Evolutionary conservation across 2,113 vertebrate genomes (phyloP), one percentile per base, ranked within the genome.

Genomic region (Amia ocellicauda): DNA sequence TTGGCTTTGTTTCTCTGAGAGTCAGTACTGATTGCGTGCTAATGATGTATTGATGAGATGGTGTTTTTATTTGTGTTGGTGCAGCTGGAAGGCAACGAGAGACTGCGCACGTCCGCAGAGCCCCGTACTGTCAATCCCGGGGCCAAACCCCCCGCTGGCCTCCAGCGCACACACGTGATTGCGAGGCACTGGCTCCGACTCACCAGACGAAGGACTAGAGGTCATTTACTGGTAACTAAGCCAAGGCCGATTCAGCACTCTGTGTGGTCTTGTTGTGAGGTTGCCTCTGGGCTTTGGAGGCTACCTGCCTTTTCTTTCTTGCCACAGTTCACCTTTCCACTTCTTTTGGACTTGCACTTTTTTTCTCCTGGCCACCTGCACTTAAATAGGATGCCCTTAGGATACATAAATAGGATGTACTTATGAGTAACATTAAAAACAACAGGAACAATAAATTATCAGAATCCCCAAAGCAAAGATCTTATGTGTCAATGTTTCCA

Each of bases 121-220:
- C 26, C 31, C 31, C 31, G 31, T 36, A 7, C 31, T 11, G 2
- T 11, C 31, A 36, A 36, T 7, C 61, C 69, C 57, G 73, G 75
- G 63, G 74, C 83, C 70, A 67, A 75, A 73, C 73, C 76, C 72
- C 79, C 77, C 73, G 74, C 81, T 73, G 80, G 85, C 71, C 36
- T 79, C 63, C 86, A 87, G 71, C 84, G 84, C 72, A 89, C 87
- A 85, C 87, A 89, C 74, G 79, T 78, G 76, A 80, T 90, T 72
- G 87, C 86, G 49, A 83, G 80, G 61, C 89, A 87, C 79, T 88
- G 86, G 89, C 86, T 90, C 62, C 83, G 81, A 71, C 77, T 85
- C 80, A 85, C 87, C 67, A 87, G 86, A 69, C 60, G 80, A 74
- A 84, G 83, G 80, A 78, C 85, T 81, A 78, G 80, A 70, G 86